phyloP scores from a whole-genome alignment of 2,113 vertebrate genomes.

The Nipponia nippon region DNA sequence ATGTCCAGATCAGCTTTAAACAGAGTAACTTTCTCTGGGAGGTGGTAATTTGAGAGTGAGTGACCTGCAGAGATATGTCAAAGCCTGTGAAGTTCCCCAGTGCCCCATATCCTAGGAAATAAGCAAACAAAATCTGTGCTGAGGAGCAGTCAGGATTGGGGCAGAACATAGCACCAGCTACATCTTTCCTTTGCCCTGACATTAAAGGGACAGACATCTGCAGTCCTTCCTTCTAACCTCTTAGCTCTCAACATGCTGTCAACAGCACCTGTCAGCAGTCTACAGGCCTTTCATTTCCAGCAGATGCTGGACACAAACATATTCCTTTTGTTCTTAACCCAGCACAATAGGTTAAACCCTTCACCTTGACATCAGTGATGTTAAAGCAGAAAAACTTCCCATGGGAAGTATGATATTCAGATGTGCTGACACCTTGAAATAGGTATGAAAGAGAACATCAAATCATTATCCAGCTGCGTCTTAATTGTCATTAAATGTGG shows the following conservation, averaged over 20 bases:
- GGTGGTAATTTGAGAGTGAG: background rate
- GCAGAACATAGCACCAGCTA: background rate
- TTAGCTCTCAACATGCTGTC: background rate
- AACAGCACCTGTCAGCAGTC: background rate
- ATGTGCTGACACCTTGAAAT: background rate
- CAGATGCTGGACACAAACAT: background rate
- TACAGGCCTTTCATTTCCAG: background rate
- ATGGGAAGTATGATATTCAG: background rate
- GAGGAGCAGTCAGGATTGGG: background rate
- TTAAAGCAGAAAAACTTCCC: background rate
- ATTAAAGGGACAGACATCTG: background rate
- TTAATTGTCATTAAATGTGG: background rate
- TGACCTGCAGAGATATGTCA: background rate
- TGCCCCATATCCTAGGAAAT: background rate
- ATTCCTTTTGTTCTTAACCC: background rate
- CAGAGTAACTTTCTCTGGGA: background rate
- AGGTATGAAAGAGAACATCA: background rate
- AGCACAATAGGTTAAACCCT: background rate
- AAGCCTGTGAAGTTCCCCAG: background rate
- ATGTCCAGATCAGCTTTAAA: background rate
- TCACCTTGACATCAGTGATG: background rate
- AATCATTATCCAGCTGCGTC: background rate
- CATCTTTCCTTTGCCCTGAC: background rate
- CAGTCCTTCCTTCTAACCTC: background rate
- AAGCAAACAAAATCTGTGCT: background rate